A percentile compares a stretch with the other conserved stretches of the same genome.
phyloP scores from a whole-genome alignment of 64 coral and sea anemone genomes.

The Acropora yongei region DNA sequence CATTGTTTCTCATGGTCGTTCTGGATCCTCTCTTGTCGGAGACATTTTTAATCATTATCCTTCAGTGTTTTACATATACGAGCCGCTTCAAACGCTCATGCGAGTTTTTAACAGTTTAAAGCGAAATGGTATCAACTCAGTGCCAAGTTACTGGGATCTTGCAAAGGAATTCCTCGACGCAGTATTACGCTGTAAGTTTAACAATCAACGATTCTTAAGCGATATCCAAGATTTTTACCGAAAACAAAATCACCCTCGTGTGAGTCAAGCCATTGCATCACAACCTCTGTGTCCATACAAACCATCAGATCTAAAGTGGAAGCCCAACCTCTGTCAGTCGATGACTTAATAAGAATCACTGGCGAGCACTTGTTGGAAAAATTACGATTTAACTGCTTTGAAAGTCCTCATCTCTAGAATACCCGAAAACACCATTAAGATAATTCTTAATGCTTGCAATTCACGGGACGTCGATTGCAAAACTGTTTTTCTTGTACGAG shows the following conservation, averaged over 20 bases:
- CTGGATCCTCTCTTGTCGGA: not conserved
- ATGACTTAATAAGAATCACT: conserved; percentile 18
- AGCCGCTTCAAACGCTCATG: too few relatives aligned
- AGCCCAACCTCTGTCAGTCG: not conserved
- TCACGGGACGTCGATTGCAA: conserved; percentile 1
- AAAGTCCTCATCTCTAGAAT: conserved; percentile 17
- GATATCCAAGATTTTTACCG: conserved; percentile 2
- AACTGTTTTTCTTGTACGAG: conserved; percentile 9
- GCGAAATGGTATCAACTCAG: too few relatives aligned
- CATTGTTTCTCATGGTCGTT: not conserved
- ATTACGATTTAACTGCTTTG: conserved; percentile 28
- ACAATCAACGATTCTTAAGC: not conserved
- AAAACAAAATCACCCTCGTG: not conserved
- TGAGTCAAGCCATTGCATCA: conserved; percentile 34
- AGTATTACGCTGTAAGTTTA: conserved; percentile 10
- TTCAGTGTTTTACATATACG: too few relatives aligned
- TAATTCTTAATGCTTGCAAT: not conserved
- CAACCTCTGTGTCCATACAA: conserved; percentile 17
- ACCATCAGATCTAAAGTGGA: not conserved
- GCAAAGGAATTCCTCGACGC: not conserved
- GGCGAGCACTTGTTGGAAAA: not conserved
- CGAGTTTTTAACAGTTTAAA: too few relatives aligned
- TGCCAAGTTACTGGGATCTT: not conserved
- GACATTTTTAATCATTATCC: too few relatives aligned
- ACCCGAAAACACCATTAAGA: conserved; percentile 19